Evolutionary conservation across 2,113 vertebrate genomes (phyloP), one percentile per base, ranked within the genome.

Genomic region (Rhinogobius similis): DNA sequence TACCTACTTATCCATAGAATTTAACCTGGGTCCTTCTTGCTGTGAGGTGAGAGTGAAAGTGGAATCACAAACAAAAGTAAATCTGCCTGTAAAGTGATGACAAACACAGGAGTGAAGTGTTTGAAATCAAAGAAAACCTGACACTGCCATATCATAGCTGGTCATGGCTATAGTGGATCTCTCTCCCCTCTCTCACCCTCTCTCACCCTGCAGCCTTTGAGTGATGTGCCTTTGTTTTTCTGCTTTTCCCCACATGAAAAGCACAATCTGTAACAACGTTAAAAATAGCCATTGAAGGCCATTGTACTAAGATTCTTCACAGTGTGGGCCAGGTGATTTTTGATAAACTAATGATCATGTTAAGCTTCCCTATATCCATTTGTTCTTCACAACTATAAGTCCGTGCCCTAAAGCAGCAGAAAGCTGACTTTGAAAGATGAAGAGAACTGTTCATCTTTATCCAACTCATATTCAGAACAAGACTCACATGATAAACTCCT

Each of bases 121-220:
- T 32, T 52, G 4, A 85, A 69, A 82, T 75, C 50, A 75, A 81
- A 76, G 73, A 27, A 9, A n/a, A 62, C 70, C 65, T 2, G 36
- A 48, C 32, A 65, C 70, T 79, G 78, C 58, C 39, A 65, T 24
- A 32, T 80, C 72, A 68, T 16, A 6, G 59, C 65, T 65, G 63
- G 56, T 62, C 73, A 44, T 72, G 67, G 53, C 36, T 72, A n/a
- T 26, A 71, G 36, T 52, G 69, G 21, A 3, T 44, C 13, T 44
- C 43, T 44, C 43, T 41, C 39, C 10, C 39, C 39, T 11, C 39
- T 43, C 73, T 70, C 67, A 70, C 76, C 77, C 79, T 20, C 66
- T 72, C 65, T 75, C 65, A 64, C 75, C 85, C 82, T 56, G 75
- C 69, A 73, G 80, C 69, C 41, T 52, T 70, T 75, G 68, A 84